phyloP scores from a whole-genome alignment of 2,113 vertebrate genomes.

The Mirounga angustirostris region DNA sequence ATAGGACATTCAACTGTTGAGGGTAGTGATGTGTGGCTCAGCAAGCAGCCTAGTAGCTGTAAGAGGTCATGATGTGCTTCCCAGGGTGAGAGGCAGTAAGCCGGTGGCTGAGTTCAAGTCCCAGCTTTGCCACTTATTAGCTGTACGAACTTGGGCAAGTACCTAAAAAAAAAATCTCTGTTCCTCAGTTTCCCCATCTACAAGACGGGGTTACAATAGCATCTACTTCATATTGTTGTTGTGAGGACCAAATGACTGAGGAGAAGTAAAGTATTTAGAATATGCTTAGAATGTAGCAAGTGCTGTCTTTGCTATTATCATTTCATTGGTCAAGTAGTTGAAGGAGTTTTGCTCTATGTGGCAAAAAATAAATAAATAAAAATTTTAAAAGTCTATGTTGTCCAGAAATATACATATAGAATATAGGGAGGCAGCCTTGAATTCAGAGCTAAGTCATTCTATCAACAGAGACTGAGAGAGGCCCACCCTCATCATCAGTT shows the following conservation, averaged over 20 bases:
- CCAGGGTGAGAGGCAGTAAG: not conserved
- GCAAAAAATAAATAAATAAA: not conserved
- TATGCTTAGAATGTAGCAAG: not conserved
- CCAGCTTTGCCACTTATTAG: not conserved
- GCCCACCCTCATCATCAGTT: not conserved
- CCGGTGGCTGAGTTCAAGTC: not conserved
- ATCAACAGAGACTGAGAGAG: not conserved
- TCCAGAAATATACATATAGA: not conserved
- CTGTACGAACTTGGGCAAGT: not conserved
- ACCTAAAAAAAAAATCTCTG: not conserved
- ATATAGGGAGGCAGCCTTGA: not conserved
- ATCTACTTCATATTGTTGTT: not conserved
- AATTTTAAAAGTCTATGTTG: not conserved
- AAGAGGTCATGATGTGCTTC: not conserved
- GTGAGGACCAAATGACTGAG: not conserved
- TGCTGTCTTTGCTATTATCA: not conserved
- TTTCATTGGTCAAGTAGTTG: not conserved
- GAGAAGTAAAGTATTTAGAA: not conserved
- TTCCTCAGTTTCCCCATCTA: not conserved
- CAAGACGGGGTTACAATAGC: not conserved
- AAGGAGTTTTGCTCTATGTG: not conserved
- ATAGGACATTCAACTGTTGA: not conserved
- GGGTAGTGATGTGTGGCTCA: rapidly evolving
- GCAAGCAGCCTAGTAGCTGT: not conserved
- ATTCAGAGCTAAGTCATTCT: not conserved